These are phyloP conservation scores for Melinaea menophilus DNA, from an alignment of 2,888 invertebrate genomes.

Conservation along the genomic window DNA sequence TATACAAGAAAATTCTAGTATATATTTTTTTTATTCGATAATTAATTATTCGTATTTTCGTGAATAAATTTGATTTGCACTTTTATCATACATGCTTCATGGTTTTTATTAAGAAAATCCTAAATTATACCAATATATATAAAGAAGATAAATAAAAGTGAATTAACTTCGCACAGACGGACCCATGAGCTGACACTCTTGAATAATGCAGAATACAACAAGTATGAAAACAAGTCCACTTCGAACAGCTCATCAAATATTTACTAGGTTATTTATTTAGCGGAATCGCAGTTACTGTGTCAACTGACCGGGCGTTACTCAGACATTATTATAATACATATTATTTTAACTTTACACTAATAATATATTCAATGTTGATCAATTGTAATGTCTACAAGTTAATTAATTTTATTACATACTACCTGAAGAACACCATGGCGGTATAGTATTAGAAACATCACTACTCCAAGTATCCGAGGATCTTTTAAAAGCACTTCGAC, in stretches of 20 bases:
- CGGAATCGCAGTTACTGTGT: slow-evolving; percentile 40
- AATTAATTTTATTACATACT: slow-evolving; percentile 29
- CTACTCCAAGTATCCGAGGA: slow-evolving; percentile 47
- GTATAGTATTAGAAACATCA: slow-evolving; percentile 48
- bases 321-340: slow-evolving; percentile 7
- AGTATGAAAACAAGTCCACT: slow-evolving; percentile 34
- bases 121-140: no score
- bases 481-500: slow-evolving; percentile 46
- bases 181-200: no score
- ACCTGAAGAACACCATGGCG: slow-evolving; percentile 65
- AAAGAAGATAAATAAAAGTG: no score
- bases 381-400: not conserved
- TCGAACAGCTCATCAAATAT: slow-evolving; percentile 42
- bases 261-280: slow-evolving; percentile 45
- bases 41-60: no score
- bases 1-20: no score
- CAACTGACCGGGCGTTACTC: slow-evolving; percentile 40
- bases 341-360: not conserved
- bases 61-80: no score
- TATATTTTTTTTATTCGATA: no score
- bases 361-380: not conserved
- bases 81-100: no score
- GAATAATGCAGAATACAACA: slow-evolving; percentile 12
- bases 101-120: no score
- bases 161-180: no score